A percentile compares a stretch with the other conserved stretches of the same genome.
Conservation (phyloP, 2,888 invertebrate genomes). For the Cordylochernes scorpioides region DNA sequence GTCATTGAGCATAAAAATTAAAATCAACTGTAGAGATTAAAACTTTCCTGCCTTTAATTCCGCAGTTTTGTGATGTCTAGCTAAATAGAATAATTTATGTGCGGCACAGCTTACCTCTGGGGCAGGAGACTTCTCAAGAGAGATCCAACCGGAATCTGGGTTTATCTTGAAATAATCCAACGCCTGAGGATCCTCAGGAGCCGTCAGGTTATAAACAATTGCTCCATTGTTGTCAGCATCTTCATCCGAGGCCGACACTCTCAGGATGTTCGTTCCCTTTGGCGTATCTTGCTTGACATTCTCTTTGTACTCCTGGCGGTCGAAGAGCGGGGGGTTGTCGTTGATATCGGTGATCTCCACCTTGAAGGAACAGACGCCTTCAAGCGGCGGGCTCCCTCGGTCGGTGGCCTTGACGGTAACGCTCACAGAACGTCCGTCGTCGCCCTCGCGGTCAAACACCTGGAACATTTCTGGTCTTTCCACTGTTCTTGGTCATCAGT, state of each 20-base stretch:
- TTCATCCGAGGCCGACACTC: constrained; percentile 84
- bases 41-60: too few relatives aligned
- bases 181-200: constrained; percentile 59
- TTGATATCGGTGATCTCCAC: constrained; percentile 93
- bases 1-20: too few relatives aligned
- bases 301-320: constrained; percentile 87
- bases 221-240: constrained; percentile 91
- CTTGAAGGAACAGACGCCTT: constrained; percentile 92
- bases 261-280: constrained; percentile 70
- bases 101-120: constrained; percentile 34
- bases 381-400: constrained; percentile 83
- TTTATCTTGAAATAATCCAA: constrained; percentile 88
- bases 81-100: not conserved
- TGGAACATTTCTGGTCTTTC: too few relatives aligned
- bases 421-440: constrained; percentile 81
- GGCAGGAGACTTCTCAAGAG: constrained; percentile 69
- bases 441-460: constrained; percentile 77
- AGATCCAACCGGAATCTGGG: constrained; percentile 88
- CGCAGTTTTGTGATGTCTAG: too few relatives aligned
- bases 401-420: constrained; percentile 93
- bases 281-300: constrained; percentile 89
- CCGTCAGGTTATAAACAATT: constrained; percentile 69
- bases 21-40: too few relatives aligned
- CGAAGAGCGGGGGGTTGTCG: constrained; percentile 81
- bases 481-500: too few relatives aligned